Evolutionary conservation across 35 echinoderm and acorn worm genomes (phyloP).

Genomic region (Hemicentrotus pulcherrimus): DNA sequence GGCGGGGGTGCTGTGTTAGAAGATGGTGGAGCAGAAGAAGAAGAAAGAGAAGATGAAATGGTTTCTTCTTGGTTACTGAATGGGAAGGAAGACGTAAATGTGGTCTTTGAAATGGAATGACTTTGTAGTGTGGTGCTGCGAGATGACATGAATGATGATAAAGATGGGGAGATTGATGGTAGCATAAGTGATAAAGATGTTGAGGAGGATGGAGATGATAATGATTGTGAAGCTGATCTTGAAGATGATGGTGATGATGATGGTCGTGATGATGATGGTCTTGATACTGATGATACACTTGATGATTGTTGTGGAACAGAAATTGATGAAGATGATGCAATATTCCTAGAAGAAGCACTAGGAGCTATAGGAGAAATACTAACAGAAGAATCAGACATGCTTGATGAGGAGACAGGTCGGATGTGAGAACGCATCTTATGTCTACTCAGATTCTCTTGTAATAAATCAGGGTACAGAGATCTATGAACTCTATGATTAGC

Average conservation of each 20-base stretch:
- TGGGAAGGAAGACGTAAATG: background rate
- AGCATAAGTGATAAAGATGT: background rate
- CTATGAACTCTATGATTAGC: background rate
- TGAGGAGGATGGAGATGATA: constrained; percentile 23
- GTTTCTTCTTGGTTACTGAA: background rate
- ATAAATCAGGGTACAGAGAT: background rate
- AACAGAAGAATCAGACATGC: background rate
- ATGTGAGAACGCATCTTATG: background rate
- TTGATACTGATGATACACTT: background rate
- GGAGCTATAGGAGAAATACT: background rate
- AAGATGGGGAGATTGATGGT: background rate
- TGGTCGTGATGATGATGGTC: background rate
- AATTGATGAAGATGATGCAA: background rate
- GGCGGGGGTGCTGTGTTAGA: background rate
- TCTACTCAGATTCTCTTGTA: background rate
- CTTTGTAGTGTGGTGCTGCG: background rate
- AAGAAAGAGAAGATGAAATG: background rate
- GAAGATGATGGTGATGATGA: background rate
- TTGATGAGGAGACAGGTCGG: background rate
- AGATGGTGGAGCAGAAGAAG: background rate
- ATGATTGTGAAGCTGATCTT: background rate
- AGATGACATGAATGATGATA: background rate
- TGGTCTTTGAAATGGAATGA: background rate
- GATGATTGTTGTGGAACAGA: background rate
- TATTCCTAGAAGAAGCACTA: background rate